These are phyloP conservation scores for Drosophila kanapiae DNA, from an alignment of 1,140 invertebrate genomes.

Conservation along the genomic window DNA sequence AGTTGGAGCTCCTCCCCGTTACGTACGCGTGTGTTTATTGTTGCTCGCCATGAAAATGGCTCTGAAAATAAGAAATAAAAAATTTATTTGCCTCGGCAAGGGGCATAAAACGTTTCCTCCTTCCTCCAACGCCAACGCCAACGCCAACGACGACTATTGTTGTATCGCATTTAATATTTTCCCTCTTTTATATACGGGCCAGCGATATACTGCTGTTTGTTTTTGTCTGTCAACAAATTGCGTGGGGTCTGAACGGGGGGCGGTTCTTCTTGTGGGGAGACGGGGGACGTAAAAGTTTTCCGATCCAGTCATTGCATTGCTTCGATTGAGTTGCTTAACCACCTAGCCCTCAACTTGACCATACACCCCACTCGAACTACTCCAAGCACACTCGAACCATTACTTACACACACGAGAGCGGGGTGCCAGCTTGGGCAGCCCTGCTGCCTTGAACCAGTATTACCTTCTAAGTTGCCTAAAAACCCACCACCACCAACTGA, in stretches of 20 bases:
- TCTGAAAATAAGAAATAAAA: constrained; percentile 79
- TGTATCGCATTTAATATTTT: constrained; percentile 55
- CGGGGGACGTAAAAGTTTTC: constrained; percentile 17
- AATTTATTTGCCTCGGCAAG: constrained; percentile 61
- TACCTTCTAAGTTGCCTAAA: constrained; percentile 5
- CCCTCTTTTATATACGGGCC: constrained; percentile 42
- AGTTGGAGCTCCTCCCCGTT: not conserved
- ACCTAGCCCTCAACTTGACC: constrained; percentile 24
- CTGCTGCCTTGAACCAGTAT: not conserved
- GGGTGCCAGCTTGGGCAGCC: not conserved
- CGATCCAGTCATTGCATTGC: constrained; percentile 39
- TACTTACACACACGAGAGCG: constrained; percentile 3
- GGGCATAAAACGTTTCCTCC: constrained; percentile 46
- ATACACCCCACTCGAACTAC: constrained; percentile 4
- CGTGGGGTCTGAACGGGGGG: not conserved
- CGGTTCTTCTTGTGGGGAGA: not conserved
- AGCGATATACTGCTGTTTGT: constrained; percentile 35
- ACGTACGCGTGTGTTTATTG: constrained; percentile 65
- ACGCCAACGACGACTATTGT: constrained; percentile 26
- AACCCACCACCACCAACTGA: constrained; percentile 12
- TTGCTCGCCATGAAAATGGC: constrained; percentile 74
- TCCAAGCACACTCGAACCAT: constrained; percentile 22
- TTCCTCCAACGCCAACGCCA: not conserved
- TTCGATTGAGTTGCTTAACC: constrained; percentile 40
- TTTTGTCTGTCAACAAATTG: constrained; percentile 56